Evolutionary conservation across 2,888 invertebrate genomes (phyloP).

Genomic region (Synergus gifuensis): DNA sequence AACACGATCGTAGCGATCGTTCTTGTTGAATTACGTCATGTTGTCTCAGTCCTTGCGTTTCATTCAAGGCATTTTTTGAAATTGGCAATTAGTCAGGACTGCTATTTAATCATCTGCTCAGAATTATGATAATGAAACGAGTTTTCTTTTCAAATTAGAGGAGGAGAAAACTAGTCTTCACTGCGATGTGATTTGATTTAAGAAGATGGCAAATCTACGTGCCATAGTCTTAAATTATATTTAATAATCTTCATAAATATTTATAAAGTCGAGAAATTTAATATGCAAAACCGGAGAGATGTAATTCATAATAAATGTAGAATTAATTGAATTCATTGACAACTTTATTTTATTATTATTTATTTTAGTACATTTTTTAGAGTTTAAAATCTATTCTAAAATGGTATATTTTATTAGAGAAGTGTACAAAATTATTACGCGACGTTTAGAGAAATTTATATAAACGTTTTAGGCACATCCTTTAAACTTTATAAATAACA

Average conservation of each 20-base stretch:
- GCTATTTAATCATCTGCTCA: neutral
- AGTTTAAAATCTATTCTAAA: neutral
- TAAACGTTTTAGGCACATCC: neutral
- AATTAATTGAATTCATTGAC: too few species aligned
- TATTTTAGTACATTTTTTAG: neutral
- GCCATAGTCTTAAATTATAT: neutral
- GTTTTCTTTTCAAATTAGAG: constrained; percentile 1
- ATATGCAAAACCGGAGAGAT: too few species aligned
- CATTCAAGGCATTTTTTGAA: neutral
- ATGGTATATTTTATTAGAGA: neutral
- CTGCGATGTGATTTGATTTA: neutral
- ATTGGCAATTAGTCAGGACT: neutral
- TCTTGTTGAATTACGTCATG: neutral
- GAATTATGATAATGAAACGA: neutral
- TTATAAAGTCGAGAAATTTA: neutral
- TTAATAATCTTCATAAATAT: neutral
- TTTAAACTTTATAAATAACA: constrained; percentile 2
- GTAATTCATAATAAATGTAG: too few species aligned
- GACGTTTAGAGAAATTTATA: constrained; percentile 11
- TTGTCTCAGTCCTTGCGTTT: neutral
- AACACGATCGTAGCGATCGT: neutral
- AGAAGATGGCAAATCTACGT: neutral
- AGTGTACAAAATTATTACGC: constrained; percentile 1
- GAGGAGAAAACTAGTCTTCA: neutral
- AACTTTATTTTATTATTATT: neutral